Conservation (phyloP, 2,888 invertebrate species). For the Oeneis ivallda region DNA sequence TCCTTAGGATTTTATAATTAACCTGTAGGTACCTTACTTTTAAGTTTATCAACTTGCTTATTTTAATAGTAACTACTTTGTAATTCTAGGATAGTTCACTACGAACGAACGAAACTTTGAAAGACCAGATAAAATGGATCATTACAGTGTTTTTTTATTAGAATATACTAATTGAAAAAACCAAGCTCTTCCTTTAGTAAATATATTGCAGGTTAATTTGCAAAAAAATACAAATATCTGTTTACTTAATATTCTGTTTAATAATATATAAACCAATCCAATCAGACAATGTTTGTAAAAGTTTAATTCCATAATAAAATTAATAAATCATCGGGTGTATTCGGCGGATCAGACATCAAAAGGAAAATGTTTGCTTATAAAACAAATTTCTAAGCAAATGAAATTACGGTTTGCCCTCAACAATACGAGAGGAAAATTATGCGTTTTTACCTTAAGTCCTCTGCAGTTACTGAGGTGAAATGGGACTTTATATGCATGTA, state of each 20-base stretch:
- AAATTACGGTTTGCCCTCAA: slow-evolving; percentile 53
- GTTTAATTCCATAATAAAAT: slow-evolving; percentile 29
- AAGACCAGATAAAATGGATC: no score
- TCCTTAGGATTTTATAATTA: no score
- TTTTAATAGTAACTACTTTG: no score
- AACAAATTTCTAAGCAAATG: slow-evolving; percentile 49
- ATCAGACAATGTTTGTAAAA: slow-evolving; percentile 4
- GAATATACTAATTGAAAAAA: no score
- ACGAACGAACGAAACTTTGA: no score
- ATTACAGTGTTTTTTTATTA: no score
- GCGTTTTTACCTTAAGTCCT: slow-evolving; percentile 44
- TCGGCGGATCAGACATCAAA: slow-evolving; percentile 41
- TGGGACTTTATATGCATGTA: slow-evolving; percentile 40
- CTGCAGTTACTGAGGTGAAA: slow-evolving; percentile 38
- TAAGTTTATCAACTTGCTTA: no score
- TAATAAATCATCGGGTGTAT: slow-evolving; percentile 29
- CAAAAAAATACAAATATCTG: background rate
- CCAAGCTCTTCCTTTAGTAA: background rate
- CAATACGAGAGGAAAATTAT: slow-evolving; percentile 59
- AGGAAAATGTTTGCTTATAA: slow-evolving; percentile 42
- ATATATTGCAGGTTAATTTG: background rate
- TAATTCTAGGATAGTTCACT: no score
- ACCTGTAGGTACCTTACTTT: no score
- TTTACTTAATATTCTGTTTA: background rate
- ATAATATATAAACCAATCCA: background rate